Percentiles rank a stretch among this genome's conserved stretches.
These are phyloP conservation scores for Phrynocephalus forsythii DNA, from an alignment of 2,797 vertebrate genomes.

Conservation along the genomic window DNA sequence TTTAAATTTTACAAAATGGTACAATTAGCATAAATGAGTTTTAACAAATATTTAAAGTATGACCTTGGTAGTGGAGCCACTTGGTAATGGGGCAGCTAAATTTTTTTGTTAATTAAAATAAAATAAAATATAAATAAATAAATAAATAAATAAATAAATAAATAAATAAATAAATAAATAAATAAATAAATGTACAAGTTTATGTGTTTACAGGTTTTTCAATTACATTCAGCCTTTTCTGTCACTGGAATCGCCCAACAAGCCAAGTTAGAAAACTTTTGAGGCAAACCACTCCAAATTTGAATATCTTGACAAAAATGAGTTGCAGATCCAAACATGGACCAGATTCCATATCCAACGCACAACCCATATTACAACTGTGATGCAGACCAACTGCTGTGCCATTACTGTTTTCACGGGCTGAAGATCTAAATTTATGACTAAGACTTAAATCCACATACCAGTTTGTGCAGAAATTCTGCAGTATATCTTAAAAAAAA, in stretches of 20 bases:
- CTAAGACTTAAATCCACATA: neutral
- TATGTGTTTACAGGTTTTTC: neutral
- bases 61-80: no score
- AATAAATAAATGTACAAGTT: neutral
- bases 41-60: neutral
- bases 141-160: no score
- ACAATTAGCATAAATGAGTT: neutral
- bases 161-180: no score
- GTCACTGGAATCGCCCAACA: neutral
- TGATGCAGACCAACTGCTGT: neutral
- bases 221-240: neutral
- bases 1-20: neutral
- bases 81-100: no score
- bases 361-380: neutral
- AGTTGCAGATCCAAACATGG: neutral
- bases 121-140: no score
- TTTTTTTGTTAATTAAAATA: no score
- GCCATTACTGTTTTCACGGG: neutral
- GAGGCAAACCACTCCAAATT: neutral
- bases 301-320: neutral
- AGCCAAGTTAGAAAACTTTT: neutral
- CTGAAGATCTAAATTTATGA: conserved; percentile 14
- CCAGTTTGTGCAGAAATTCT: conserved; percentile 32
- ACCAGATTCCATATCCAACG: neutral
- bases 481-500: conserved; percentile 27